Base-by-base conservation (phyloP, 2,797 vertebrate species). In the Micropoecilia bifurca region DNA sequence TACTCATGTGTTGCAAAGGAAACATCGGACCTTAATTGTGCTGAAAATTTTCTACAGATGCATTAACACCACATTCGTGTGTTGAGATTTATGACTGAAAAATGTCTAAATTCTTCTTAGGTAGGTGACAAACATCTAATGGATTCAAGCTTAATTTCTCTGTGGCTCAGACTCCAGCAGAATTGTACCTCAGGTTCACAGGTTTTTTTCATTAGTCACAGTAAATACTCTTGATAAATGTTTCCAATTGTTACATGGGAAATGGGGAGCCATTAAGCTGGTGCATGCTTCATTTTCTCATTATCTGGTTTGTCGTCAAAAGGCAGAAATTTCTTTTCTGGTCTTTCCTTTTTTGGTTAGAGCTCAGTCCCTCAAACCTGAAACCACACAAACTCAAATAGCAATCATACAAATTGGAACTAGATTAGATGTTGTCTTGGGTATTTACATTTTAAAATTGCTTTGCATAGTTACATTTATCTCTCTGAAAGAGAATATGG, bases 111-210 rank as follows among this genome's bases (percentile, higher is more conserved):
- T 75, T 87, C 69, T 82, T 50, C 88, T 36, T 68, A 76, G 68
- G 41, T 77, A 85, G 89, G 83, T 30, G 8, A 20, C 77, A 78
- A 83, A 87, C 79, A 82, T 85, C 75, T 75, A 84, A 84, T 88
- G 84, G 80, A 88, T 85, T 85, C 71, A 66, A 72, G 13, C 71
- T 80, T 83, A 74, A 87, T 83, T 89, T 69, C 30, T 79, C 55
- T 63, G 85, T 61, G 55, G 66, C 22, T 74, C 20, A 3, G 10
- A 45, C 41, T 66, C 55, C 61, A 45, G 73, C 73, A 80, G 59
- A 33, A 83, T 74, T 69, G 72, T 82, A 16, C 78, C 39, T 77
- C 63, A 68, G 66, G n/a, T 69, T 73, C 78, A 87, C 47, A 59
- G 39, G 7, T 14, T 57, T 79, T 9, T 80, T 76, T 80, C 46